A percentile compares a stretch with the other conserved stretches of the same genome.
These are phyloP conservation scores for Melikaiella ostensackeni DNA, from an alignment of 2,888 invertebrate genomes.

Conservation along the genomic window DNA sequence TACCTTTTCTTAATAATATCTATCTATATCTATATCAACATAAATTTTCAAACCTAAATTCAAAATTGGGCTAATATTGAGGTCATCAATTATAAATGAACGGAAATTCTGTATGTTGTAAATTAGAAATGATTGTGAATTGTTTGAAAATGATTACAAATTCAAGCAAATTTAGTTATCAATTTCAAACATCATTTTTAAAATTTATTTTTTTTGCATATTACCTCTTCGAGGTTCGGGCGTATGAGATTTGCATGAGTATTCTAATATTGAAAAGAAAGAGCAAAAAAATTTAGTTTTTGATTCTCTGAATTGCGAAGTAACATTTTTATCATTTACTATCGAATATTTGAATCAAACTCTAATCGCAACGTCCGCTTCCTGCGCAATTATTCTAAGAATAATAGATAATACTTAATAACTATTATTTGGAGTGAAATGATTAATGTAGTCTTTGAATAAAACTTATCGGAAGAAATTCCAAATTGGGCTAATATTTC, in stretches of 20 bases:
- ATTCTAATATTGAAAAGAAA: not conserved
- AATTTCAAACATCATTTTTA: not conserved
- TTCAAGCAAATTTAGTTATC: too few species aligned
- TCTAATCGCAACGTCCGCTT: not conserved
- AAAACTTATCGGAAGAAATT: not conserved
- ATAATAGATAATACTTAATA: not conserved
- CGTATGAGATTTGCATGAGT: too few species aligned
- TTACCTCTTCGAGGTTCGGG: too few species aligned
- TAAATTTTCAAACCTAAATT: too few species aligned
- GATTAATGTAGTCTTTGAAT: not conserved
- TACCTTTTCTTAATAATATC: too few species aligned
- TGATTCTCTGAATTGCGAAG: not conserved
- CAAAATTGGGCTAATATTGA: too few species aligned
- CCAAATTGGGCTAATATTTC: not conserved
- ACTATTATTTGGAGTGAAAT: not conserved
- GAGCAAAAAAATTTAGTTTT: not conserved
- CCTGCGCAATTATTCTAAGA: not conserved
- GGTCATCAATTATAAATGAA: too few species aligned
- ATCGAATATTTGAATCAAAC: not conserved
- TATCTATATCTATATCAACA: too few species aligned
- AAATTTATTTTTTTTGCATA: too few species aligned
- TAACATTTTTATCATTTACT: not conserved
- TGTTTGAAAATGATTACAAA: too few species aligned
- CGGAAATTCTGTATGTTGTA: too few species aligned
- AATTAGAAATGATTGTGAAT: too few species aligned